These are phyloP conservation scores for Urocyon cinereoargenteus DNA, from an alignment of 2,797 vertebrate species.

Conservation along the genomic window DNA sequence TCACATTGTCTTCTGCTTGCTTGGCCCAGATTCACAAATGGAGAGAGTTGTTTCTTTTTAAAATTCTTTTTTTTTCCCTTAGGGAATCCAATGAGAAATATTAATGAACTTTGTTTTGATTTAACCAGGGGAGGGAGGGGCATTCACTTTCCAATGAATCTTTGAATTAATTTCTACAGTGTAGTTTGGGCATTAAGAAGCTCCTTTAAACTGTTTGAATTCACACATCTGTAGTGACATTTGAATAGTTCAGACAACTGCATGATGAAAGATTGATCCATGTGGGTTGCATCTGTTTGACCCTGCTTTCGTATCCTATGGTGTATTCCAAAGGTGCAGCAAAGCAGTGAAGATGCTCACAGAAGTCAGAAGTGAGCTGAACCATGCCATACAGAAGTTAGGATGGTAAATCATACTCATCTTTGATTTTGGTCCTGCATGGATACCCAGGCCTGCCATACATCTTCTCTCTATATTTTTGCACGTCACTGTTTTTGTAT, in stretches of 20 bases:
- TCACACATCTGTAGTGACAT: constrained; percentile 27
- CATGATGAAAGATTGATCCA: background rate
- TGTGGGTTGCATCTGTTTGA: background rate
- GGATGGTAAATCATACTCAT: background rate
- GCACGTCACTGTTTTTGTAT: background rate
- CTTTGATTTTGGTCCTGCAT: background rate
- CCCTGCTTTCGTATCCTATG: background rate
- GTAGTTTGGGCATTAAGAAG: background rate
- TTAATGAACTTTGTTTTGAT: constrained; percentile 55
- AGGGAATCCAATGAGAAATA: constrained; percentile 54
- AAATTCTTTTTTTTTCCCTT: background rate
- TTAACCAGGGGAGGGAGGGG: background rate
- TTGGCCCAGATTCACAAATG: constrained; percentile 73
- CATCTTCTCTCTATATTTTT: background rate
- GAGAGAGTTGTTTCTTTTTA: constrained; percentile 47
- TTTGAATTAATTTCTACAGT: constrained; percentile 55
- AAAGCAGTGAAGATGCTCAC: background rate
- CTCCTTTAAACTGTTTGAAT: constrained; percentile 12
- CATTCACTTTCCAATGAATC: background rate
- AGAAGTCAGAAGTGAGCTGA: background rate
- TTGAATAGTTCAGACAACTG: background rate
- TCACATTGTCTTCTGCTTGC: constrained; percentile 66
- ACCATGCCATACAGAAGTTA: background rate
- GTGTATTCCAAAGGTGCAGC: background rate
- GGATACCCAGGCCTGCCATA: background rate